Evolutionary conservation across 2,113 vertebrate species (phyloP), one percentile per base, ranked within the genome.

Genomic region (Phoxinus phoxinus): DNA sequence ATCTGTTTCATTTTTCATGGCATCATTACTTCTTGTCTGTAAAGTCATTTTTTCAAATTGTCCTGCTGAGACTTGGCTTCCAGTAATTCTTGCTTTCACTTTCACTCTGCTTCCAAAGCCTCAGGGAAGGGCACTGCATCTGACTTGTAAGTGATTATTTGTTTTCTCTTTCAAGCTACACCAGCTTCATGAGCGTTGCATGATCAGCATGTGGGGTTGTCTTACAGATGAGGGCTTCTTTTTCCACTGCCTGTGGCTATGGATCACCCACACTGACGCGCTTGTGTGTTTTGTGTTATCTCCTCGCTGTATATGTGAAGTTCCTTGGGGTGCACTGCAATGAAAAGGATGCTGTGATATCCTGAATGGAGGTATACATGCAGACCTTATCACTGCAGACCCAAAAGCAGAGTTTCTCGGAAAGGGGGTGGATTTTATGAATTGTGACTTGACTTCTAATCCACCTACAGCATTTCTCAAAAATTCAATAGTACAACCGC

Each of bases 391-490:
- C 58, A 37, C 19, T 59, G 48, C 44, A 86, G 12, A 73, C n/a
- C 44, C n/a, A 21, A 17, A 86, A 63, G 41, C 30, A 56, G 4
- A 21, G 37, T 48, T 89, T 81, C 44, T 85, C 56, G 65, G 19
- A 73, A 85, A 51, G 48, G 15, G 71, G 56, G 37, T 23, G 51
- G 77, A 72, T 81, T 87, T 87, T 44, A 46, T 87, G 78, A 30
- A 67, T 80, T 46, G 35, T 78, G 61, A 77, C 44, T 72, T 75
- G 61, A 83, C 23, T 69, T 78, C 15, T 58, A 67, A 56, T 61
- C 58, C 83, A 86, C 87, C 84, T 84, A 78, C 87, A 51, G 48
- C 65, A 87, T 88, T 86, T 81, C 81, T 56, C 48, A 63, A 83
- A 79, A 78, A 73, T 78, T 79, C 78, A 71, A 65, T 61, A 82